phyloP scores from a whole-genome alignment of 2,113 vertebrate genomes.

The Rhipidura dahli region DNA sequence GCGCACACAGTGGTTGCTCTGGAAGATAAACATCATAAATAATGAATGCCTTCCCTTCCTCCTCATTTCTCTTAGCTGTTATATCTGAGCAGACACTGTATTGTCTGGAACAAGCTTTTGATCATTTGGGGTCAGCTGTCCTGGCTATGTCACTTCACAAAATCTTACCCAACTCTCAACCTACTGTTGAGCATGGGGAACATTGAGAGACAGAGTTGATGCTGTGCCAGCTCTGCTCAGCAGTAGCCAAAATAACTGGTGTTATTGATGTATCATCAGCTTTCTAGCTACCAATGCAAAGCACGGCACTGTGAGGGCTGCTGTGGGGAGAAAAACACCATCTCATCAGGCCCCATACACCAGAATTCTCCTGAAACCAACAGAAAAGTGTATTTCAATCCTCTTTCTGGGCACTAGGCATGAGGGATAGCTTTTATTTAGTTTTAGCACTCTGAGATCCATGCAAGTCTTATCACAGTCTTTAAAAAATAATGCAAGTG shows the following conservation, averaged over 20 bases:
- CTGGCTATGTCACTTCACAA: neutral
- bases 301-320: neutral
- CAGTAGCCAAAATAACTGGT: neutral
- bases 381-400: neutral
- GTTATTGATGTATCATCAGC: no score
- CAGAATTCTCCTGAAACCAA: neutral
- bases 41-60: neutral
- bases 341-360: neutral
- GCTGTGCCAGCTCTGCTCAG: neutral
- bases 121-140: neutral
- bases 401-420: neutral
- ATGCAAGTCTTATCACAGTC: neutral
- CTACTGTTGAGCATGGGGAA: neutral
- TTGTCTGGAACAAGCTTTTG: neutral
- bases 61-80: neutral
- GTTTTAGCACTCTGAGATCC: neutral
- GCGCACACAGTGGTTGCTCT: neutral
- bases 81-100: neutral
- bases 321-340: neutral
- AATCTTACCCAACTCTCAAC: neutral
- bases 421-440: slow-evolving; percentile 19
- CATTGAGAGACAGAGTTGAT: no score
- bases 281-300: neutral
- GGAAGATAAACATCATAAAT: neutral
- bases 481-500: neutral